Base-by-base conservation (phyloP, 2,888 invertebrate genomes). In the Tinea pellionella region DNA sequence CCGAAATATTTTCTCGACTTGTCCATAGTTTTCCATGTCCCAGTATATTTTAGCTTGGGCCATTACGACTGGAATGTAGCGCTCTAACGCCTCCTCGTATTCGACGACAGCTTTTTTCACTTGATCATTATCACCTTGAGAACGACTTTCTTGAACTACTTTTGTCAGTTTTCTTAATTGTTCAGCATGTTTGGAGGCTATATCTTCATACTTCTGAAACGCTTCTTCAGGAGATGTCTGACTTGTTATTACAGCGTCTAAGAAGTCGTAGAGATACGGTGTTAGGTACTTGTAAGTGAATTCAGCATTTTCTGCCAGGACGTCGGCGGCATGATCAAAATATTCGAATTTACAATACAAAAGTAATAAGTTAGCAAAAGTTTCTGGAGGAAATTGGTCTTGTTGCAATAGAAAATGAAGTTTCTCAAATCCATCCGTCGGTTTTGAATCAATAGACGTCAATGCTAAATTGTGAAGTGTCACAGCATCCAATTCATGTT, bases 1-100 rank as follows among this genome's bases (percentile, higher is more conserved):
- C 32, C 96, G 92, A 77, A 99, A 98, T 65, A 98, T 96, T 74
- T 97, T 96, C 76, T 99, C 98, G 1, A 99, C 98, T 73, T 98
- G 96, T 1, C 92, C 89, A 71, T 98, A 99, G 75, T 99, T 97
- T 73, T 96, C 96, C 77, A 95, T 90, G 65, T 99, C 97, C 99
- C 99, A 99, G 73, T 96, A 97, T 65, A 99, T 96, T 89, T 98
- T 98, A 0, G 99, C 98, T 79, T 99, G 97, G 0, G 98, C 97
- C 99, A 99, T 99, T n/a, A 99, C 89, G 0, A 98, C 97, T 0
- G 99, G 99, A 63, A 99, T 93, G 72, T 98, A 99, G 67, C 96
- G 89, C 72, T 97, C 96, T 64, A 98, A 76, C 0, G 94, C 93
- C 68, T 95, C 95, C 72, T 98, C 96, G 72, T 97, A 97, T 71